Base-by-base conservation (phyloP, 2,888 invertebrate species). In the Drosophila limbata region DNA sequence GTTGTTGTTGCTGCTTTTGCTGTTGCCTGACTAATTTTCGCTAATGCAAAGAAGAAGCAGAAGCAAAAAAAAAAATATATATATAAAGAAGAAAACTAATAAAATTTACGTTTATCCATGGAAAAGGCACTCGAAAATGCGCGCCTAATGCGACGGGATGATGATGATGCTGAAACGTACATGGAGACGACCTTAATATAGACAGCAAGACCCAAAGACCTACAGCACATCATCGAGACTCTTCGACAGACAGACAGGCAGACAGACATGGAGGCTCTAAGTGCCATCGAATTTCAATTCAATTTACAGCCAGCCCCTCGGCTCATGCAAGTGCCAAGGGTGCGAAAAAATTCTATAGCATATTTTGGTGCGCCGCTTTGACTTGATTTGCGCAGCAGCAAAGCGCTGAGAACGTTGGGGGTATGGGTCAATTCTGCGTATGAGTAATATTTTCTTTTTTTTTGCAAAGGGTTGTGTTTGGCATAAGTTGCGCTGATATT, bases 211-310 rank as follows among this genome's bases (percentile, higher is more conserved):
- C 66, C 71, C 57, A 71, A 71, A 68, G 75, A 60, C 80, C 73
- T 76, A 63, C 37, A 63, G 57, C 61, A 57, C 48, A 50, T 35
- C 57, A 50, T 33, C 11, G 21, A 17, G 60, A 39, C 28, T 21
- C 44, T 19, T 4, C 17, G 39, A 39, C 47, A 15, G 28, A 51
- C 31, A 33, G 25, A 25, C 57, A 47, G 65, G 44, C 66, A 55
- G 53, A 51, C 68, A 42, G 60, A 55, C 44, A 62, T 56, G 65
- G 57, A 64, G 69, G 79, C 77, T 87, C 77, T 87, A 85, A 89
- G 89, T 86, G 86, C 86, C 86, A 86, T 89, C 79, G 86, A 86
- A 89, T 87, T 86, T 86, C 86, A 86, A 86, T 86, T 86, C 86
- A 86, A 86, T 86, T 86, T 86, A 81, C 79, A 73, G 71, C 77